Conservation (phyloP, 2,113 vertebrate species). For the Eublepharis macularius region DNA sequence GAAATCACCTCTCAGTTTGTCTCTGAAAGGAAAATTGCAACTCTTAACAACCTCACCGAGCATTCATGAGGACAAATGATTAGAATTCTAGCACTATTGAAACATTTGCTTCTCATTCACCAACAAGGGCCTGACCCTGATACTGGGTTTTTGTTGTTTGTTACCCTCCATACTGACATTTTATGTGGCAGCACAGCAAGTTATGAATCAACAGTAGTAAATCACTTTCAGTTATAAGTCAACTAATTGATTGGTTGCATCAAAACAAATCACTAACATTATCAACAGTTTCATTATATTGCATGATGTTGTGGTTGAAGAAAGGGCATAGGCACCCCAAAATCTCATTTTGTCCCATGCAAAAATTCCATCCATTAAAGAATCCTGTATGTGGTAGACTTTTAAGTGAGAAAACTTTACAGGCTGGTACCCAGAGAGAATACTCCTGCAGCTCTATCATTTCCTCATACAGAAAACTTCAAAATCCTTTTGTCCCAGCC, state of each 20-base stretch:
- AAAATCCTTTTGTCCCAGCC: not conserved
- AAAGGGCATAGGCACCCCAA: not conserved
- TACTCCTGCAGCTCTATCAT: not conserved
- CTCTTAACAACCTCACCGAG: not conserved
- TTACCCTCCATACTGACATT: not conserved
- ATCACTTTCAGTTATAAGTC: not conserved
- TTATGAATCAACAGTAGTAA: not conserved
- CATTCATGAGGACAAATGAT: not conserved
- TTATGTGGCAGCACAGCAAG: not conserved
- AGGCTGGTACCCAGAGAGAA: not conserved
- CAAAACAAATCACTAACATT: not conserved
- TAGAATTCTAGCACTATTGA: not conserved
- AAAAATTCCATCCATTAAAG: not conserved
- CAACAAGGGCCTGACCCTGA: not conserved
- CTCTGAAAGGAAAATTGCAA: not conserved
- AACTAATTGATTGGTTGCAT: not conserved
- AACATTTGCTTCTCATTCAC: not conserved
- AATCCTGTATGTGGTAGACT: not conserved
- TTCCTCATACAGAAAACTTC: not conserved
- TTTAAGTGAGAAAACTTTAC: not conserved
- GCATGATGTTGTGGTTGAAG: not conserved
- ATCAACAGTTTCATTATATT: not conserved
- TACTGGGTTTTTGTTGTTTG: not conserved
- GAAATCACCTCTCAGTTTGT: not conserved
- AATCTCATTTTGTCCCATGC: not conserved